phyloP scores from a whole-genome alignment of 2,888 invertebrate species.

The Apodemia hepburni region DNA sequence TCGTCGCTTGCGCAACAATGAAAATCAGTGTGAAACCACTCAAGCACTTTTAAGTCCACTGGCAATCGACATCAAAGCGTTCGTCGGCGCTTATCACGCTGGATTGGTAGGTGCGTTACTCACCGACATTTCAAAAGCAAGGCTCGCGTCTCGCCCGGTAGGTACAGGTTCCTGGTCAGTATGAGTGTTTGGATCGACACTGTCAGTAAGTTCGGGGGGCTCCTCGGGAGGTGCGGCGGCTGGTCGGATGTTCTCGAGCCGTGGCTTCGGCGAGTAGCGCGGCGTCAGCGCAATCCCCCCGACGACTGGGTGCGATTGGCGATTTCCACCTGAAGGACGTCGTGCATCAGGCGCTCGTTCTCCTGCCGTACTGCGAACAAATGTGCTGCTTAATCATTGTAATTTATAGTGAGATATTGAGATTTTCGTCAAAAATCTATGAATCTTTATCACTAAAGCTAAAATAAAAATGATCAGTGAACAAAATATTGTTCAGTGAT shows the following conservation, averaged over 20 bases:
- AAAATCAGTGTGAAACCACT: conserved; percentile 6
- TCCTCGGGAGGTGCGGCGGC: conserved; percentile 72
- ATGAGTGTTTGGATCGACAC: conserved; percentile 31
- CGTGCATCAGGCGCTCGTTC: conserved; percentile 91
- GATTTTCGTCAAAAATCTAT: too few relatives aligned
- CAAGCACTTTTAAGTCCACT: conserved; percentile 18
- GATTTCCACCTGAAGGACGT: conserved; percentile 84
- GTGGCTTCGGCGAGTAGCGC: conserved; percentile 74
- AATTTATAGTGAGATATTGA: conserved; percentile 6
- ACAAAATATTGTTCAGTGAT: too few relatives aligned
- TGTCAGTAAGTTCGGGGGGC: conserved; percentile 47
- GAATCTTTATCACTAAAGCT: too few relatives aligned
- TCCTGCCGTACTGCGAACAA: conserved; percentile 90
- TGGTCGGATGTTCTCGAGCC: conserved; percentile 67
- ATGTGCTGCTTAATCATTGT: conserved; percentile 55
- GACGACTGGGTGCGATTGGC: conserved; percentile 79
- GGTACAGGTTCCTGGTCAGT: conserved; percentile 31
- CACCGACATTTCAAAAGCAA: conserved; percentile 33
- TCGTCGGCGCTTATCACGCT: conserved; percentile 45
- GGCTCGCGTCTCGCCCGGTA: conserved; percentile 27
- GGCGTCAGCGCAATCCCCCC: conserved; percentile 77
- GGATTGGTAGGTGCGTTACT: conserved; percentile 39
- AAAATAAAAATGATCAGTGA: too few relatives aligned
- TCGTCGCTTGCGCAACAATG: conserved; percentile 20
- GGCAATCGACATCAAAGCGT: conserved; percentile 36